Evolutionary conservation across 2,797 vertebrate species (phyloP), one percentile per base, ranked within the genome.

Genomic region (Gouania willdenowi): DNA sequence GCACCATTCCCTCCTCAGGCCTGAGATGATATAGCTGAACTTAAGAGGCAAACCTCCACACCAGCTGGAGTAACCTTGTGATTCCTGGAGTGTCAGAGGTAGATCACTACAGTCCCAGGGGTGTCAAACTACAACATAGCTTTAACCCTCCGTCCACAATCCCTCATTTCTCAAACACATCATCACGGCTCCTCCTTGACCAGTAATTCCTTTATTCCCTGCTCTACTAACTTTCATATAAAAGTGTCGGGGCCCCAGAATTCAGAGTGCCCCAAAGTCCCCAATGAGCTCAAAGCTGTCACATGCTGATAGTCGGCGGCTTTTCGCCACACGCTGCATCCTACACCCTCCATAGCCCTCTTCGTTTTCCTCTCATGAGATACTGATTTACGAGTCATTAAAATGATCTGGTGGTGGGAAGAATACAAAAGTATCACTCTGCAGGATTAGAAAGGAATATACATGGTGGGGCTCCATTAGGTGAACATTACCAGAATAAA

Each of bases 41-140:
- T 66, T 77, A 62, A 61, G 52, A 58, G 42, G 44, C 50, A 27
- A 52, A 55, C 34, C 47, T 60, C 39, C n/a, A 24, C 5, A 45
- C 44, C 50, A 49, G 55, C 69, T 47, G 56, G 28, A n/a, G 64
- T 75, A 77, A 77, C 72, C 51, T 54, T 76, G 73, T 49, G 61
- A 82, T 73, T 84, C 72, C 66, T 66, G 39, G 52, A 71, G 77
- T 70, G 66, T 73, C 77, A 69, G 47, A 50, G 42, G 58, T 53
- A 49, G 60, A 75, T 61, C 41, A 42, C 35, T 4, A 2, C 36
- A 4, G 54, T 82, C 81, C 64, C 80, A 80, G 46, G 71, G 53
- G 72, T 71, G 66, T 78, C 74, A 51, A 19, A 68, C 74, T 71
- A 73, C 70, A 66, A 20, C 59, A 17, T 46, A 6, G 25, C 60